Conservation (phyloP, 1,140 invertebrate genomes). For the Physella acuta region DNA sequence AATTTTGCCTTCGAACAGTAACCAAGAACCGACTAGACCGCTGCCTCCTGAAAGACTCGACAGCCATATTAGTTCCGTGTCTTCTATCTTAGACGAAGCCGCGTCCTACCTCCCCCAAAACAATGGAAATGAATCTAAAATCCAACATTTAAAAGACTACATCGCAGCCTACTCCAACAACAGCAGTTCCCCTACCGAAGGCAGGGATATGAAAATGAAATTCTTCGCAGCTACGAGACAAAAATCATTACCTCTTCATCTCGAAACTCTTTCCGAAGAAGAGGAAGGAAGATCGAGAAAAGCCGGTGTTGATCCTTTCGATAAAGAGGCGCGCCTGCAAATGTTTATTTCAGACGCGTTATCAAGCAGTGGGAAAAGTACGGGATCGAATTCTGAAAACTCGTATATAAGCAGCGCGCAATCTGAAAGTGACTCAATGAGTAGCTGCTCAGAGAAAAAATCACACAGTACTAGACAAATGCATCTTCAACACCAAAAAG, state of each 20-base stretch:
- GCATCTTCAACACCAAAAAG: background rate
- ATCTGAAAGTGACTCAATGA: slow-evolving; percentile 7
- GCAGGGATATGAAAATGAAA: slow-evolving; percentile 29
- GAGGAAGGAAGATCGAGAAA: slow-evolving; percentile 39
- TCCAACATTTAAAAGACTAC: slow-evolving; percentile 24
- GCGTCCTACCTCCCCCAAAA: background rate
- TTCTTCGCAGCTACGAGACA: slow-evolving; percentile 42
- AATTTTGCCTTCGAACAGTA: background rate
- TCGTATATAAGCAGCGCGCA: slow-evolving; percentile 9
- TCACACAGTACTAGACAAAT: background rate
- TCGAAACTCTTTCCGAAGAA: slow-evolving; percentile 51
- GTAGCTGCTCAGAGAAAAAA: background rate
- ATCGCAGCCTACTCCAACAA: slow-evolving; percentile 14
- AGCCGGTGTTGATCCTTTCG: slow-evolving; percentile 28
- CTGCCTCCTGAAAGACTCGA: background rate
- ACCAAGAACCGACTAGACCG: background rate
- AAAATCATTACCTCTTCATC: slow-evolving; percentile 47
- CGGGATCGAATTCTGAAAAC: background rate
- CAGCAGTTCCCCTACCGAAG: background rate
- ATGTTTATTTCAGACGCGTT: slow-evolving; percentile 10
- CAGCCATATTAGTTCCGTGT: background rate
- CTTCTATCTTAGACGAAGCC: background rate
- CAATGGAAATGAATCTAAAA: background rate
- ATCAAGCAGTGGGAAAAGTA: background rate
- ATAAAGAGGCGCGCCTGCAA: slow-evolving; percentile 19